These are phyloP conservation scores for Petrocephalus sullivani DNA, from an alignment of 2,797 vertebrate species.

Conservation along the genomic window DNA sequence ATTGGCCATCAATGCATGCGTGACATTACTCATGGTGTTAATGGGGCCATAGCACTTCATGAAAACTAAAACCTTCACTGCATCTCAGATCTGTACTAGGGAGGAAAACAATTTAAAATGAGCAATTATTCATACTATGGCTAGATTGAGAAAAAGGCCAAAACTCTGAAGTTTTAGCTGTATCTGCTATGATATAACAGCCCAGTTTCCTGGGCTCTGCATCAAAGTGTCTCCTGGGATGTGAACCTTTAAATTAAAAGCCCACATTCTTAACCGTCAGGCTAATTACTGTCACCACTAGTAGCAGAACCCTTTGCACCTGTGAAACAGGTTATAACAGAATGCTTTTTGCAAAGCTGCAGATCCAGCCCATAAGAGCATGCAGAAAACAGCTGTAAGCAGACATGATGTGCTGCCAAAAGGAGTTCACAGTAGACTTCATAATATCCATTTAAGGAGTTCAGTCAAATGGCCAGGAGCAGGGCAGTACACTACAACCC, in stretches of 20 bases:
- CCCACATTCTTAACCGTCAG: not conserved
- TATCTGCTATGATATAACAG: not conserved
- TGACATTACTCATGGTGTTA: not conserved
- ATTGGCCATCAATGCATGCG: not conserved
- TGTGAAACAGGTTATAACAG: not conserved
- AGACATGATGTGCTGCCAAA: not conserved
- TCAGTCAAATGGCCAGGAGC: not conserved
- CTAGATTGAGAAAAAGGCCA: not conserved
- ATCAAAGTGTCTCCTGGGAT: not conserved
- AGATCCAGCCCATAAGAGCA: not conserved
- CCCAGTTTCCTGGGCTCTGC: not conserved
- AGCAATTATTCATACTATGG: not conserved
- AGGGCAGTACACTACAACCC: not conserved
- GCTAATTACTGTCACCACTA: not conserved
- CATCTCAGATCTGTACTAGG: not conserved
- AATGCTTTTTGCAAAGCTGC: not conserved
- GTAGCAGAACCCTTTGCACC: not conserved
- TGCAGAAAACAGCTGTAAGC: not conserved
- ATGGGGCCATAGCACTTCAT: not conserved
- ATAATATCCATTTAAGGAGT: not conserved
- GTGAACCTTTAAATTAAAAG: not conserved
- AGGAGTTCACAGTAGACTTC: not conserved
- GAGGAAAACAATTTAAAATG: not conserved
- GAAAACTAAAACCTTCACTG: not conserved
- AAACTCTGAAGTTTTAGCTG: not conserved